Evolutionary conservation across 2,888 invertebrate genomes (phyloP), one percentile per base, ranked within the genome.

Genomic region (Pseudococcus jackbeardsleyi): DNA sequence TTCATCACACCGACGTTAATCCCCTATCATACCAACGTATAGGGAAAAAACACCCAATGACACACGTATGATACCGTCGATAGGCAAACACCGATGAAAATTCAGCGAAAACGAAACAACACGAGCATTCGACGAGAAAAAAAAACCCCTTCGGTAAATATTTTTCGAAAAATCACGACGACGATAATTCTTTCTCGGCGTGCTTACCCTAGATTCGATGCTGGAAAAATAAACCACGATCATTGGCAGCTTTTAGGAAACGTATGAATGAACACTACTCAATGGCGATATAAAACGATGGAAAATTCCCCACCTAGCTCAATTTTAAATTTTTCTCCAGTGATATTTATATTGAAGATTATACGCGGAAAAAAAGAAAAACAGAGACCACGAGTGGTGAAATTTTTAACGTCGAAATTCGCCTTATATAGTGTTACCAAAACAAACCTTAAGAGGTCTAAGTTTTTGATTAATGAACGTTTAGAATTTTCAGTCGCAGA

Each of bases 381-480:
- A 54, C n/a, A 9, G 19, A 59, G 5, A 59, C 59, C 5, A 19
- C n/a, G 59, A 26, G 33, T 72, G 33, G 26, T 33, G 33, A 72
- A 26, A 72, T 72, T 72, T 72, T 72, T 33, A 72, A 33, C 11
- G 26, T 72, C 12, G 33, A 72, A 72, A 79, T 79, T 79, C 17
- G 42, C 79, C 9, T 46, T 33, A 33, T 33, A 33, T 46, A 15
- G 79, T 26, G 68, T 72, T 72, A 72, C 68, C 68, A 79, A 79
- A 79, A 79, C 42, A 79, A 79, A 79, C 79, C 42, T 46, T 79
- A 79, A 42, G 79, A 79, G 79, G 79, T 79, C 42, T 79, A 79
- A 79, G 79, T 79, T 79, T 79, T 79, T 79, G 79, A 79, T 79
- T 79, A 79, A 79, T 79, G 79, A 79, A 79, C 79, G 79, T 79